These are phyloP conservation scores for Lepisosteus osseus DNA, from an alignment of 2,113 vertebrate species.

Conservation along the genomic window DNA sequence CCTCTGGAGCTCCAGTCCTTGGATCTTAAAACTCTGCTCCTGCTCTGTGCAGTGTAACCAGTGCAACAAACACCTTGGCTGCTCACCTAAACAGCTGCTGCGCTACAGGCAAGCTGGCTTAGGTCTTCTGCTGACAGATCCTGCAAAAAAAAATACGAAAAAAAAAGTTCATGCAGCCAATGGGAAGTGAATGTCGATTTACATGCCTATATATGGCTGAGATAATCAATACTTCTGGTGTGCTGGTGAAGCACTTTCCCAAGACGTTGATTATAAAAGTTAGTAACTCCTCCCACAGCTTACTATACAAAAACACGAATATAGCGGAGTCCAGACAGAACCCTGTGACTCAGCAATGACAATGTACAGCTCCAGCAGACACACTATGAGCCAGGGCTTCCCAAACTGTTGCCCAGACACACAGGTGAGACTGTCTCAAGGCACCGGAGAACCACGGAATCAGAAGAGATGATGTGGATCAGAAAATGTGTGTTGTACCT, in stretches of 20 bases:
- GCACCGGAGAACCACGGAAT: no score
- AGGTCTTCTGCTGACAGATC: background rate
- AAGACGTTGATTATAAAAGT: constrained; percentile 10
- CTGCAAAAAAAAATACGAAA: constrained; percentile 6
- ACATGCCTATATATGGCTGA: constrained; percentile 19
- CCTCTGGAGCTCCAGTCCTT: background rate
- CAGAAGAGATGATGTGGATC: background rate
- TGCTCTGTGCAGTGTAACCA: constrained; percentile 7
- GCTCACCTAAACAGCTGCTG: constrained; percentile 9
- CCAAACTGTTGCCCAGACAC: no score
- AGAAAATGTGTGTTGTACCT: background rate
- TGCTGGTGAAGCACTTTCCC: background rate
- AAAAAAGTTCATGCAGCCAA: constrained; percentile 20
- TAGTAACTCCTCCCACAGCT: background rate
- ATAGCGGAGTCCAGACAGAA: no score
- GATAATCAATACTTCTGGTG: constrained; percentile 13
- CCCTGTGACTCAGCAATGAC: no score
- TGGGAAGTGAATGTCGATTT: constrained; percentile 11
- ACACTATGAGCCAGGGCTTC: no score
- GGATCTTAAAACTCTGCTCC: accelerated
- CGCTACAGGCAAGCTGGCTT: background rate
- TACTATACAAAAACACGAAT: background rate
- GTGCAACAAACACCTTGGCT: constrained; percentile 22
- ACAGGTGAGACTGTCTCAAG: no score
- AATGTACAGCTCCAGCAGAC: no score